Evolutionary conservation across 2,888 invertebrate species (phyloP).

Genomic region (Agriotes lineatus): DNA sequence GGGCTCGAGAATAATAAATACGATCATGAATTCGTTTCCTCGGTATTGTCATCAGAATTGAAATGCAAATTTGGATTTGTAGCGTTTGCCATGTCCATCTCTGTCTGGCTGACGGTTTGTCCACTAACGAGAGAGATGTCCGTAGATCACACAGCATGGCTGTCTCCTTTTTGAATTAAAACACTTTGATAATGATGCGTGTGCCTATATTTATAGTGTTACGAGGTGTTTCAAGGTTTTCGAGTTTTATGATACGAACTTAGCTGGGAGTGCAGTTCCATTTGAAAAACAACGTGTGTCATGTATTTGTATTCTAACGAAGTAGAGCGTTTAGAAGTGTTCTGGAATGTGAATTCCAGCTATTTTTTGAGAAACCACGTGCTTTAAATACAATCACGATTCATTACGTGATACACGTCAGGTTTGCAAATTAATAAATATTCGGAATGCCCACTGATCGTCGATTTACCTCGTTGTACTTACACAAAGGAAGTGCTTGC

Average conservation of each 20-base stretch:
- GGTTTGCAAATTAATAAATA: too few relatives aligned
- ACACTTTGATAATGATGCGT: conserved; percentile 3
- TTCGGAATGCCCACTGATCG: too few relatives aligned
- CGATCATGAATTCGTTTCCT: conserved; percentile 29
- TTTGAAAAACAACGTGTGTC: neutral
- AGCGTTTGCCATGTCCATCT: too few relatives aligned
- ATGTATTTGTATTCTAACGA: conserved; percentile 6
- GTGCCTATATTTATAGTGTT: conserved; percentile 1
- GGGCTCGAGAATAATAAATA: conserved; percentile 27
- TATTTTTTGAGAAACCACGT: conserved; percentile 2
- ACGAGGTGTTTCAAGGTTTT: conserved; percentile 9
- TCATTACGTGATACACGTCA: conserved; percentile 6
- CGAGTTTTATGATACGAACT: neutral
- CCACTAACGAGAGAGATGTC: too few relatives aligned
- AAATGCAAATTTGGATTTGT: too few relatives aligned
- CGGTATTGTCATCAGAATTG: conserved; percentile 7
- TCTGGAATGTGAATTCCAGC: conserved; percentile 1
- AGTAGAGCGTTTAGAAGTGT: conserved; percentile 3
- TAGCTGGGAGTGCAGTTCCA: neutral
- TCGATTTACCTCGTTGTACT: too few relatives aligned
- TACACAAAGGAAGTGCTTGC: too few relatives aligned
- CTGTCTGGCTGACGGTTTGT: too few relatives aligned
- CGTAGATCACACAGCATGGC: neutral
- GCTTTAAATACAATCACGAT: conserved; percentile 20
- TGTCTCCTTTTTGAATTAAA: neutral